These are phyloP conservation scores for Butorides virescens DNA, from an alignment of 2,113 vertebrate species.

Conservation along the genomic window DNA sequence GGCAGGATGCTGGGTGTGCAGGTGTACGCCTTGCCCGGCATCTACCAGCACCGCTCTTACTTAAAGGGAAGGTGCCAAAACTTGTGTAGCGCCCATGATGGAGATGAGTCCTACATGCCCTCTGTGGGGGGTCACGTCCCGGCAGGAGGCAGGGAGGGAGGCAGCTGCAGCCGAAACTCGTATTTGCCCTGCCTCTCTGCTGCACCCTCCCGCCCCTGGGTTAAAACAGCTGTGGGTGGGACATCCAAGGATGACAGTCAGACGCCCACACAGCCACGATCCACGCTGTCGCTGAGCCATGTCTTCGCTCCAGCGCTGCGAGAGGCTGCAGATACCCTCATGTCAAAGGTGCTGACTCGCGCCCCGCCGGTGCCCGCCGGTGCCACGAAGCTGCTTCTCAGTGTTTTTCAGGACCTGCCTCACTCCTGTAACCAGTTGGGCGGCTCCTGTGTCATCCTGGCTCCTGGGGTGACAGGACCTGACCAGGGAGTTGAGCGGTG, in stretches of 20 bases:
- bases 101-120: not conserved
- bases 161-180: not conserved
- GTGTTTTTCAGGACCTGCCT: not conserved
- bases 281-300: rapidly evolving
- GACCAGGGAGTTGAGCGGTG: rapidly evolving
- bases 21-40: not conserved
- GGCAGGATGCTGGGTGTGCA: not conserved
- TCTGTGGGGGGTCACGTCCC: not conserved
- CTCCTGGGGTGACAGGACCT: not conserved
- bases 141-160: not conserved
- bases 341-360: not conserved
- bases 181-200: rapidly evolving
- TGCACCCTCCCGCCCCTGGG: rapidly evolving
- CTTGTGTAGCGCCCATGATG: not conserved
- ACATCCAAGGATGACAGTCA: rapidly evolving
- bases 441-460: not conserved
- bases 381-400: not conserved
- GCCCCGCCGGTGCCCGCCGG: rapidly evolving
- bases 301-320: rapidly evolving
- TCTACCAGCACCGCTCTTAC: not conserved
- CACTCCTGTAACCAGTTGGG: not conserved
- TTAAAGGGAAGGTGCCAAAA: not conserved
- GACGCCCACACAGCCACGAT: rapidly evolving
- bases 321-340: not conserved
- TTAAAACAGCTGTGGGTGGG: not conserved